Percentiles rank a stretch among this genome's conserved stretches.
phyloP scores from a whole-genome alignment of 2,888 invertebrate genomes.

The Drosophila kambysellisi region DNA sequence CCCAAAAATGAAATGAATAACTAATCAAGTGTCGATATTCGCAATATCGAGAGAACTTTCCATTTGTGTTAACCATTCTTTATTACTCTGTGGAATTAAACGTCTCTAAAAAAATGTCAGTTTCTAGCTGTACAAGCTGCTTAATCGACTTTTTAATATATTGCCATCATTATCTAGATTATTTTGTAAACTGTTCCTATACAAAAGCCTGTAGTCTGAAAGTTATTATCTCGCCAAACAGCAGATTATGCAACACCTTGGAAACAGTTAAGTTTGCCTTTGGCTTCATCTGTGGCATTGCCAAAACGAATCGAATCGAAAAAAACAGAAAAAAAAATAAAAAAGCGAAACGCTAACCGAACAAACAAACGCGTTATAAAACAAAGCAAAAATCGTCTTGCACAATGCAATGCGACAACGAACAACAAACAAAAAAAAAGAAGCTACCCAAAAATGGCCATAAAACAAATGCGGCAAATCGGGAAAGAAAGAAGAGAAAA shows the following conservation, averaged over 20 bases:
- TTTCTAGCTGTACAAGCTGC: not conserved
- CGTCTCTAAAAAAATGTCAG: not conserved
- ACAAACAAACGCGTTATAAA: conserved; percentile 50
- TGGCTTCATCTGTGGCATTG: conserved; percentile 22
- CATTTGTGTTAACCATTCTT: too few species aligned
- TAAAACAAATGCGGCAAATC: conserved; percentile 64
- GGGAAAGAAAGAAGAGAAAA: conserved; percentile 43
- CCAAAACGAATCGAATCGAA: conserved; percentile 31
- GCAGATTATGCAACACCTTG: conserved; percentile 48
- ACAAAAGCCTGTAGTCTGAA: not conserved
- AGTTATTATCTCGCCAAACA: conserved; percentile 11
- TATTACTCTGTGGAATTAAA: too few species aligned
- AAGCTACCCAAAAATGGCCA: conserved; percentile 78
- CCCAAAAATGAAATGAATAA: conserved; percentile 1
- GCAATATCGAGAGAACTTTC: not conserved
- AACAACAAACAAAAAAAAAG: conserved; percentile 50
- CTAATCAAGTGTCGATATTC: not conserved
- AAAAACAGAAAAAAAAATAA: not conserved
- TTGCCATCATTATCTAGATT: conserved; percentile 3
- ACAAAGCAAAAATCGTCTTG: conserved; percentile 53
- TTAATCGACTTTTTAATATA: not conserved
- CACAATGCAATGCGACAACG: conserved; percentile 62
- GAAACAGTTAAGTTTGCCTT: conserved; percentile 29
- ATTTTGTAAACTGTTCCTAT: not conserved
- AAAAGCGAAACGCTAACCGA: conserved; percentile 27